A percentile compares a stretch with the other conserved stretches of the same genome.
These are phyloP conservation scores for Neoascia interrupta DNA, from an alignment of 2,888 invertebrate species.

Conservation along the genomic window DNA sequence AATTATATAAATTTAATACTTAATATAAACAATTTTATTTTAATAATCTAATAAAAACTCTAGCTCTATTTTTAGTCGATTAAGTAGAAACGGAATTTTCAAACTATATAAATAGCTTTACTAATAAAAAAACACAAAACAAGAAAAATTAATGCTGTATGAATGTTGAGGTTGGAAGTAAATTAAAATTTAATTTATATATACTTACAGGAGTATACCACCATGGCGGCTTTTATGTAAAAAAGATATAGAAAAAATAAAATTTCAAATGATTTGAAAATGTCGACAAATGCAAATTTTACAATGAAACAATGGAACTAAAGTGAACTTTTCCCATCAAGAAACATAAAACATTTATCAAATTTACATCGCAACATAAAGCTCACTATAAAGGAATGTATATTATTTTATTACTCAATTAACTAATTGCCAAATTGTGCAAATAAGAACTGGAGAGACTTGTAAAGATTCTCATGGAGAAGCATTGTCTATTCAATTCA, in stretches of 20 bases:
- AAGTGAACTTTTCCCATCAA: slow-evolving; percentile 6
- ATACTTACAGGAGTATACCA: slow-evolving; percentile 96
- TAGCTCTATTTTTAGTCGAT: too few relatives aligned
- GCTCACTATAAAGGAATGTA: slow-evolving; percentile 15
- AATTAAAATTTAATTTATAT: too few relatives aligned
- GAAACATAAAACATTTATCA: neutral
- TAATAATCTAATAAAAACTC: too few relatives aligned
- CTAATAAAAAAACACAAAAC: slow-evolving; percentile 1
- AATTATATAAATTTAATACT: too few relatives aligned
- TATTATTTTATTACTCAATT: too few relatives aligned
- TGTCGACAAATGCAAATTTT: slow-evolving; percentile 62
- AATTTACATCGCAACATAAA: slow-evolving; percentile 13
- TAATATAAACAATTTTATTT: too few relatives aligned
- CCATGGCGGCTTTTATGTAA: slow-evolving; percentile 88
- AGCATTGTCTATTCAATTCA: slow-evolving; percentile 4
- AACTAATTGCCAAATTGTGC: too few relatives aligned
- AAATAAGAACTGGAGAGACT: too few relatives aligned
- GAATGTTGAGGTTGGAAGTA: slow-evolving; percentile 40
- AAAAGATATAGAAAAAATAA: slow-evolving; percentile 72
- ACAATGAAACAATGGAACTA: slow-evolving; percentile 61
- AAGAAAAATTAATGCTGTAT: slow-evolving; percentile 34
- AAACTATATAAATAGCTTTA: neutral
- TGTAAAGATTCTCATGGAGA: too few relatives aligned
- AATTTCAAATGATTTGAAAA: slow-evolving; percentile 64
- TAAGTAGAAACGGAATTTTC: too few relatives aligned